Conservation (phyloP, 1,140 invertebrate species). For the Globodera rostochiensis region DNA sequence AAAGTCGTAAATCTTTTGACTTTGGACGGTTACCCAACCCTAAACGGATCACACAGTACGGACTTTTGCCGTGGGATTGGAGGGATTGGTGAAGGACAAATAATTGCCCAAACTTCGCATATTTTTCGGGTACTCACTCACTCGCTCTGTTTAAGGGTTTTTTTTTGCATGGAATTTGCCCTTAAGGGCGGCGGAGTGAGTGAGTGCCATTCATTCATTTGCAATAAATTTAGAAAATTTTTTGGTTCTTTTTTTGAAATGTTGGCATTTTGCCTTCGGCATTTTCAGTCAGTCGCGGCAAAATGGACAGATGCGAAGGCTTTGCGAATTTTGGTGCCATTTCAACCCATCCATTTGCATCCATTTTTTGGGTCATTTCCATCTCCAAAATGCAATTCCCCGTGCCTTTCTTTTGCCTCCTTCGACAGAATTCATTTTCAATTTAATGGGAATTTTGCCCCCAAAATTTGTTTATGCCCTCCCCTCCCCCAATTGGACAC, state of each 20-base stretch:
- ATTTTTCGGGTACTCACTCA: neutral
- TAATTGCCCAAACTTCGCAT: neutral
- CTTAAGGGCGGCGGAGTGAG: too few relatives aligned
- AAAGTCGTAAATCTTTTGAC: conserved; percentile 2
- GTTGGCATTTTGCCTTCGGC: too few relatives aligned
- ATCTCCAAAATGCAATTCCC: neutral
- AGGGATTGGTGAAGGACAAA: neutral
- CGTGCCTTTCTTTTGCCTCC: neutral
- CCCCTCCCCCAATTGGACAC: neutral
- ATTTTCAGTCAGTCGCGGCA: too few relatives aligned
- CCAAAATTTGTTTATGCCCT: neutral
- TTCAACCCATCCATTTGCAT: neutral
- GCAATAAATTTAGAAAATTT: neutral
- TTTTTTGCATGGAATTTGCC: neutral
- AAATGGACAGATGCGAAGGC: neutral
- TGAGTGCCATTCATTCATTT: neutral
- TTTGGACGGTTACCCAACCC: neutral
- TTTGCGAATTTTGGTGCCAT: neutral
- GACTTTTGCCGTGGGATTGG: neutral
- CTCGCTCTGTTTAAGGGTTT: neutral
- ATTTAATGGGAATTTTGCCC: neutral
- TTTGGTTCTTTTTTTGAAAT: neutral
- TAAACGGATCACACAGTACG: neutral
- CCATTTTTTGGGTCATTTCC: conserved; percentile 8
- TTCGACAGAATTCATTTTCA: too few relatives aligned